These are phyloP conservation scores for Dyspetes luteomarginatus DNA, from an alignment of 2,888 invertebrate species.

Conservation along the genomic window DNA sequence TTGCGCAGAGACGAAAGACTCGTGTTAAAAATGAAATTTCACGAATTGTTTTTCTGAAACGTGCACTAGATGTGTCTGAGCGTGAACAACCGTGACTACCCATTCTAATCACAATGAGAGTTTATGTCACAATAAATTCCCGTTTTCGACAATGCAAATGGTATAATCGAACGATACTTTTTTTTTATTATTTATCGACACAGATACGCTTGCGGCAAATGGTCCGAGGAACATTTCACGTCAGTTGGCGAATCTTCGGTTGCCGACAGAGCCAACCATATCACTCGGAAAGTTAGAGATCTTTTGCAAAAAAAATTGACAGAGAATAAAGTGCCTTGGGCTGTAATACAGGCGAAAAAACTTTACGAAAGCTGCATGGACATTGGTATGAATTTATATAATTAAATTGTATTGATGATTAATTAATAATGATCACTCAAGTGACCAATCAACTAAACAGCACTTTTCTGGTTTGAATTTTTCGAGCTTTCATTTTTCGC, in stretches of 20 bases:
- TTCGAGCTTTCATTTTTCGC: too few species aligned
- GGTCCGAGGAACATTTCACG: constrained; percentile 89
- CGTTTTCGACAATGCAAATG: too few species aligned
- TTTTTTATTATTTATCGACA: constrained; percentile 5
- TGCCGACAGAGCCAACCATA: constrained; percentile 87
- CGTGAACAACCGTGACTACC: constrained; percentile 22
- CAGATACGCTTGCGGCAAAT: constrained; percentile 89
- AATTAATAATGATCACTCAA: too few species aligned
- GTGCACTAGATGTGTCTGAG: constrained; percentile 49
- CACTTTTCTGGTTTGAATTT: too few species aligned
- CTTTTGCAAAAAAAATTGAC: constrained; percentile 86
- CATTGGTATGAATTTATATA: too few species aligned
- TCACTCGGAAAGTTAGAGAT: constrained; percentile 87
- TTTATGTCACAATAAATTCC: too few species aligned
- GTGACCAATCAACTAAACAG: too few species aligned
- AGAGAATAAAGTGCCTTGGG: constrained; percentile 84
- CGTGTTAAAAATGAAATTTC: constrained; percentile 38
- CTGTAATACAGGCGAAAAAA: constrained; percentile 88
- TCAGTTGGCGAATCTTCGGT: constrained; percentile 92
- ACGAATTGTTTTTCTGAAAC: constrained; percentile 36
- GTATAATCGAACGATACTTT: too few species aligned
- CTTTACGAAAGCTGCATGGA: constrained; percentile 90
- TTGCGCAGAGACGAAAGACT: constrained; percentile 28
- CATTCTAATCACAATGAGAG: too few species aligned
- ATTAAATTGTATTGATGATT: neutral